Base-by-base conservation (phyloP, 2,113 vertebrate species). In the Pionites leucogaster region DNA sequence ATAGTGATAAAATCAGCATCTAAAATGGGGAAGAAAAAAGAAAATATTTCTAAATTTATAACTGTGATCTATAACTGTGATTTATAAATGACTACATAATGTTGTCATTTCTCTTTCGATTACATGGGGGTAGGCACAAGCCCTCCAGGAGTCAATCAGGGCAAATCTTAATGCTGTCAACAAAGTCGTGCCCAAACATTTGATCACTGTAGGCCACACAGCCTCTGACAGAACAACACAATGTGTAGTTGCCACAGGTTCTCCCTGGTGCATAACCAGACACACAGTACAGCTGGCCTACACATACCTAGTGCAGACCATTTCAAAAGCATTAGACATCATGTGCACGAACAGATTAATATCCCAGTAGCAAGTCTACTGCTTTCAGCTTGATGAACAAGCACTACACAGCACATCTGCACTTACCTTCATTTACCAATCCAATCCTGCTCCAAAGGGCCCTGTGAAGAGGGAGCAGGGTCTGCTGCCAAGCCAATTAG, bases 1-100 rank as follows among this genome's bases (percentile, higher is more conserved):
- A 98, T 96, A 27, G 98, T 98, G 89, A 98, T 98, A 91, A 98
- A 98, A 96, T 98, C 98, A 68, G 97, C 97, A 94, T 81, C 98
- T 98, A 70, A 69, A 79, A 71, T 27, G 7, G 7, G 18, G 49
- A 39, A 46, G 4, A 27, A 47, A 77, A 25, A 29, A 29, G 25
- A 79, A 80, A 80, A n/a, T 67, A 33, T 57, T 65, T 81, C 31
- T 6, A 79, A 8, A 41, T 52, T 50, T 76, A 2, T 57, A 89
- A 77, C 25, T 5, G 46, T 13, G 47, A 86, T 10, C 20, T 57
- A 50, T 55, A 69, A 68, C 47, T 35, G 9, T 15, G 10, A 75
- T 55, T 46, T 80, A 69, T 4, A 86, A 39, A 63, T 41, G 13
- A 68, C 46, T 53, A 60, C 5, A 57, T 24, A 80, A 85, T 16